Conservation (phyloP, 2,113 vertebrate species). For the Neolamprologus sp. region DNA sequence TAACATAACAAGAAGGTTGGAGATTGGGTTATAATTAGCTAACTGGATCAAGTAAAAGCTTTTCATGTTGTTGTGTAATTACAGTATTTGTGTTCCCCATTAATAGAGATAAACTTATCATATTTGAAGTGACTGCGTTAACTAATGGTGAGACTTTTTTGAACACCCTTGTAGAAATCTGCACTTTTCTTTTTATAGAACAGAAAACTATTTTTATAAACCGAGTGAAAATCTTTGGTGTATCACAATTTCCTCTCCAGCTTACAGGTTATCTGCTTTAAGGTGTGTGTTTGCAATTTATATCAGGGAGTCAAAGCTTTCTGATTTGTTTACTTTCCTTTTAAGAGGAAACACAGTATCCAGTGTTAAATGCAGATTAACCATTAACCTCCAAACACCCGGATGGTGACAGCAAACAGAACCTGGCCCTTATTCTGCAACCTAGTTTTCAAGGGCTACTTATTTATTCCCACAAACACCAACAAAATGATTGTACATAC, state of each 20-base stretch:
- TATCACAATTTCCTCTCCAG: background rate
- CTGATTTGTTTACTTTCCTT: background rate
- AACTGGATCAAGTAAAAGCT: background rate
- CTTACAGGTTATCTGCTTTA: background rate
- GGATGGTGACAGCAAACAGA: background rate
- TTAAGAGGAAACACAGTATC: background rate
- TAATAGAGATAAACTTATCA: background rate
- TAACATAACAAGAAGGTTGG: background rate
- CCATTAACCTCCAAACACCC: background rate
- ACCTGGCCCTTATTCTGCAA: background rate
- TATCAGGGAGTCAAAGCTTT: background rate
- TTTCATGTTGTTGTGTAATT: background rate
- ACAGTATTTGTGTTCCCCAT: fast-evolving
- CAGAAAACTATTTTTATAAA: background rate
- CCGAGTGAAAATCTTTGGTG: background rate
- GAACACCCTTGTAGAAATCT: background rate
- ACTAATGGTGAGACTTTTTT: background rate
- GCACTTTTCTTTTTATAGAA: background rate
- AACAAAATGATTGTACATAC: background rate
- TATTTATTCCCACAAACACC: background rate
- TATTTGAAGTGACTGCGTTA: background rate
- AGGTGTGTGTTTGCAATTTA: background rate
- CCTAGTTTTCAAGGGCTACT: background rate
- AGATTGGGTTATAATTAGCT: background rate
- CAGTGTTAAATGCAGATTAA: background rate